phyloP scores from a whole-genome alignment of 92 coral and sea anemone species.

The Anthopleura xanthogrammica region DNA sequence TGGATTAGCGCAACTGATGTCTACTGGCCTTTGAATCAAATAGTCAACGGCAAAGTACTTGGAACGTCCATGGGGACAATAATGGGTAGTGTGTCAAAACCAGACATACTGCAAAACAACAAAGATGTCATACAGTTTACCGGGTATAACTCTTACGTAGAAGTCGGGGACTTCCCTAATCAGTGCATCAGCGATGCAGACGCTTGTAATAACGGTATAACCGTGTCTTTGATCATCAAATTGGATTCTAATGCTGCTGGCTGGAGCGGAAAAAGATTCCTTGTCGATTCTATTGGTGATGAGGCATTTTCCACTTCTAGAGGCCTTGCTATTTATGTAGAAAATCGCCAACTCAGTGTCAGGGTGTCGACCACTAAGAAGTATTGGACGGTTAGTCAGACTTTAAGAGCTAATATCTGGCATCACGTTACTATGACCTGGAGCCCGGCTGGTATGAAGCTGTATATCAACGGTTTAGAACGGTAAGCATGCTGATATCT shows the following conservation, averaged over 20 bases:
- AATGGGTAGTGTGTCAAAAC: constrained; percentile 49
- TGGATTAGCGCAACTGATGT: constrained; percentile 86
- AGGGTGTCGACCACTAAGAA: constrained; percentile 44
- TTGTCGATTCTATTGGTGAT: constrained; percentile 69
- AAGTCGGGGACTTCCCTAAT: constrained; percentile 42
- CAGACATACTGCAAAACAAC: constrained; percentile 55
- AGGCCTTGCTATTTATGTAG: constrained; percentile 71
- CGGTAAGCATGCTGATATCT: constrained; percentile 31
- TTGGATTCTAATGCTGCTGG: constrained; percentile 57
- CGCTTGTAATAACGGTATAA: constrained; percentile 62
- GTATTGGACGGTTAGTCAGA: constrained; percentile 29
- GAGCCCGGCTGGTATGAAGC: constrained; percentile 31
- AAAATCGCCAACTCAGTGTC: constrained; percentile 45
- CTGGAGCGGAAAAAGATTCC: constrained; percentile 63
- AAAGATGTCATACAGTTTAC: constrained; percentile 60
- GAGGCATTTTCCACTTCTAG: constrained; percentile 47
- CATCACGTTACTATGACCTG: constrained; percentile 77
- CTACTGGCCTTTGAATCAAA: constrained; percentile 86
- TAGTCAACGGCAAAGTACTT: constrained; percentile 52
- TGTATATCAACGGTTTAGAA: constrained; percentile 61
- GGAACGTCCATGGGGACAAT: constrained; percentile 70
- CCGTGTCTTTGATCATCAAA: constrained; percentile 73
- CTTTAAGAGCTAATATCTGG: constrained; percentile 66
- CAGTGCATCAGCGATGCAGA: constrained; percentile 70
- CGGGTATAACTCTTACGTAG: constrained; percentile 57